Base-by-base conservation (phyloP, 1,140 invertebrate species). In the Hylaeus volcanicus region DNA sequence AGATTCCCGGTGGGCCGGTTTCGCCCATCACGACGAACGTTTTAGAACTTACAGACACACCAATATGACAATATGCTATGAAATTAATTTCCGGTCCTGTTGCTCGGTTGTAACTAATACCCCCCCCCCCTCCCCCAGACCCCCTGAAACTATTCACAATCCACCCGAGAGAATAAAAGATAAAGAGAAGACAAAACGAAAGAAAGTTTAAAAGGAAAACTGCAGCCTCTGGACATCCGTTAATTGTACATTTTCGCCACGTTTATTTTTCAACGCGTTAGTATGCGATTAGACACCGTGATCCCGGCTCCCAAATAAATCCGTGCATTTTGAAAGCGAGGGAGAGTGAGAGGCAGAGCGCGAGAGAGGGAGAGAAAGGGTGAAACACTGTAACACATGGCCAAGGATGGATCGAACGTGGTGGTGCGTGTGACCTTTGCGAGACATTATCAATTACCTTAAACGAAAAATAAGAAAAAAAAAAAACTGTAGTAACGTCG, bases 401-500 rank as follows among this genome's bases (percentile, higher is more conserved):
- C 53, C 74, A 45, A 64, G 79, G 45, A 81, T 69, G 77, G 64
- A 73, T 72, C 58, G 73, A 81, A 51, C 37, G 39, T 11, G 71
- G 45, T 74, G 58, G 53, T 64, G 83, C 68, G 84, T 71, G 83
- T 82, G 81, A 74, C 81, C 71, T 79, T 68, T 85, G 81, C 79
- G 73, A 86, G 79, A 86, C 86, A 86, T 84, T 86, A 86, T 79
- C 79, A 79, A 88, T 86, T 78, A 88, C 80, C 74, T 83, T 85
- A 82, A 80, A 81, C 70, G 71, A 83, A 84, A 74, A 73, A 65
- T 82, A 63, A 69, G 60, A 63, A 37, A 74, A 48, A 80, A 68
- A 80, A 83, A 71, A 68, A 77, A 76, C 82, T 89, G 86, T 86
- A 87, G 82, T 85, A 82, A 86, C 82, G 84, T 86, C 87, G 86